Conservation (phyloP, 2,797 vertebrate genomes). For the Sebastes vulpes region DNA sequence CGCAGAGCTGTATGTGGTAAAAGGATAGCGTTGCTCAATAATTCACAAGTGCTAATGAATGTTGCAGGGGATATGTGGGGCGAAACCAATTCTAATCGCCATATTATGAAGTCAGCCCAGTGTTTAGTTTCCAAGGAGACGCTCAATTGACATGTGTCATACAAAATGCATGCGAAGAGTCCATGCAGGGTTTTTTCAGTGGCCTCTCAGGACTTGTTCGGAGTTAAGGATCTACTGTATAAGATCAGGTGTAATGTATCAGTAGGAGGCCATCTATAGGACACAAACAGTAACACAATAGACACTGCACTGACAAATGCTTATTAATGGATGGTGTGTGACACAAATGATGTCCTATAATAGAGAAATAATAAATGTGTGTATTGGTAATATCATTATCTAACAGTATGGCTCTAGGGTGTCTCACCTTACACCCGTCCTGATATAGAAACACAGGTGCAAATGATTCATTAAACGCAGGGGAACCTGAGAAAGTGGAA, state of each 20-base stretch:
- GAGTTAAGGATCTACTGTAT: constrained; percentile 55
- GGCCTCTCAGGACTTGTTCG: constrained; percentile 54
- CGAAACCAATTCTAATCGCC: constrained; percentile 91
- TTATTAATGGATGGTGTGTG: neutral
- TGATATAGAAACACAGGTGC: constrained; percentile 78
- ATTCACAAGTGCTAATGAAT: constrained; percentile 93
- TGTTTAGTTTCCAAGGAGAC: constrained; percentile 89
- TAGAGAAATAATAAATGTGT: neutral
- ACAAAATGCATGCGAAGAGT: constrained; percentile 85
- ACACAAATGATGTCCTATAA: neutral
- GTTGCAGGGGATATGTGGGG: constrained; percentile 91
- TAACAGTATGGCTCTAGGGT: neutral
- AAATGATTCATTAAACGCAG: constrained; percentile 80
- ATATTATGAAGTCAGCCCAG: constrained; percentile 89
- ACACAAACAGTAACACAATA: constrained; percentile 40
- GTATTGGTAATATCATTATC: neutral
- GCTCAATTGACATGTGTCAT: constrained; percentile 87
- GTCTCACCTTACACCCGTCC: constrained; percentile 74
- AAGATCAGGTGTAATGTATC: constrained; percentile 49
- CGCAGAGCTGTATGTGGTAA: constrained; percentile 86
- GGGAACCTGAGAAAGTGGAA: constrained; percentile 85
- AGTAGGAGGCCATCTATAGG: constrained; percentile 62
- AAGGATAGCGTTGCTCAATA: constrained; percentile 92
- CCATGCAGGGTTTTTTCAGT: constrained; percentile 54
- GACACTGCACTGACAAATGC: neutral